phyloP scores from a whole-genome alignment of 1,140 invertebrate genomes.

The Eciton burchellii region DNA sequence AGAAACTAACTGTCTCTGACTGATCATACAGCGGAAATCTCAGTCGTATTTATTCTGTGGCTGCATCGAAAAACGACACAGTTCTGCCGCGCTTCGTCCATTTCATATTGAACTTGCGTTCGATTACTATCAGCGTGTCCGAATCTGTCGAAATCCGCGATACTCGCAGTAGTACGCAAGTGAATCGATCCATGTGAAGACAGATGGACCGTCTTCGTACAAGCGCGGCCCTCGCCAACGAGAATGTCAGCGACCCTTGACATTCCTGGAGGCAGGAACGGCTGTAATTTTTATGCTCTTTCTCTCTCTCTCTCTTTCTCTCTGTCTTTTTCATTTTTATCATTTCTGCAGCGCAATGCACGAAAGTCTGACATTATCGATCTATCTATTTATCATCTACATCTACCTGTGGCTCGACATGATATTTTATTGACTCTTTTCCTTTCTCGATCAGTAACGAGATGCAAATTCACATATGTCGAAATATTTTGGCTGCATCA shows the following conservation, averaged over 20 bases:
- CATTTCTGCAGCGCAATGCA: slow-evolving; percentile 13
- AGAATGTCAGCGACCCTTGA: slow-evolving; percentile 72
- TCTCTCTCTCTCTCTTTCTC: slow-evolving; percentile 59
- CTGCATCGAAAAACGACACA: slow-evolving; percentile 15
- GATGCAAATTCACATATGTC: no score
- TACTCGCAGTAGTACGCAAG: slow-evolving; percentile 32
- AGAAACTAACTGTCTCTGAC: not conserved
- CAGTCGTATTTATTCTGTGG: slow-evolving; percentile 14
- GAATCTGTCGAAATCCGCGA: slow-evolving; percentile 31
- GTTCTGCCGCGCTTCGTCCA: slow-evolving; percentile 34
- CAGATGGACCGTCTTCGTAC: slow-evolving; percentile 55
- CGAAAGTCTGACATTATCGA: slow-evolving; percentile 68
- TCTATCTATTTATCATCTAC: no score
- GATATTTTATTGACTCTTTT: not conserved
- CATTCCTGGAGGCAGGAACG: slow-evolving; percentile 70
- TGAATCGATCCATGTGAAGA: slow-evolving; percentile 64
- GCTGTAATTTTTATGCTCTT: slow-evolving; percentile 71
- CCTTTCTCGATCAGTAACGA: not conserved
- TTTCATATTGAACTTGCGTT: slow-evolving; percentile 49
- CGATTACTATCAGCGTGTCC: slow-evolving; percentile 57
- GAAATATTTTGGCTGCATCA: no score
- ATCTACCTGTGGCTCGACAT: slow-evolving; percentile 6
- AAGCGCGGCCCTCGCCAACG: slow-evolving; percentile 16
- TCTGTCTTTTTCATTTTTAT: slow-evolving; percentile 56
- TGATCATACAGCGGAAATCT: slow-evolving; percentile 11